Evolutionary conservation across 2,888 invertebrate species (phyloP).

Genomic region (Drosophila parthenogenetica): DNA sequence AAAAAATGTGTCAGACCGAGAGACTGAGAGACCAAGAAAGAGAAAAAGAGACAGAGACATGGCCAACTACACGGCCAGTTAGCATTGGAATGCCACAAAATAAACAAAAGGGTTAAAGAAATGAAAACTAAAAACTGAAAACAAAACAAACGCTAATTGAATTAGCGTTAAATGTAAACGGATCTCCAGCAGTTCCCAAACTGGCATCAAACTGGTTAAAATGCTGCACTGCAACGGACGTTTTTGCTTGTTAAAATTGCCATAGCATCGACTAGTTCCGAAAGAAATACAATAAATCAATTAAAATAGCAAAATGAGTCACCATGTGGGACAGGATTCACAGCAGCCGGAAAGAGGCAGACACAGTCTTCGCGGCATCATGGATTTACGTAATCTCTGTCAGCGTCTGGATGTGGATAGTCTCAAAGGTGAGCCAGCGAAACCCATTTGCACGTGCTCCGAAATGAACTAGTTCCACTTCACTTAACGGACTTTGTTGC

Average conservation of each 20-base stretch:
- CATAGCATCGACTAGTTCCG: neutral
- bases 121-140: neutral
- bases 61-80: conserved; percentile 40
- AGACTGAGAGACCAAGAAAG: conserved; percentile 23
- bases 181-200: conserved; percentile 26
- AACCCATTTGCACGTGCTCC: too few species aligned
- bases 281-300: neutral
- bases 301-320: conserved; percentile 11
- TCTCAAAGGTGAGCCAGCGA: conserved; percentile 71
- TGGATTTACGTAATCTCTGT: conserved; percentile 83
- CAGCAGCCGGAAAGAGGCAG: conserved; percentile 12
- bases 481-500: too few species aligned
- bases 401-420: conserved; percentile 82
- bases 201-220: conserved; percentile 55
- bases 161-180: conserved; percentile 43
- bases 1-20: conserved; percentile 58
- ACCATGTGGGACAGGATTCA: conserved; percentile 30
- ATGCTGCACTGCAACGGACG: conserved; percentile 73
- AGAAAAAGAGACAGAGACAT: too few species aligned
- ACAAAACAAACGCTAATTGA: conserved; percentile 42
- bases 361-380: conserved; percentile 36
- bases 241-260: conserved; percentile 21
- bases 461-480: too few species aligned
- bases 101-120: conserved; percentile 22
- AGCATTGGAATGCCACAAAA: conserved; percentile 44